Percentiles rank a stretch among this genome's conserved stretches.
These are phyloP conservation scores for Salmo trutta DNA, from an alignment of 2,797 vertebrate species.

Conservation along the genomic window DNA sequence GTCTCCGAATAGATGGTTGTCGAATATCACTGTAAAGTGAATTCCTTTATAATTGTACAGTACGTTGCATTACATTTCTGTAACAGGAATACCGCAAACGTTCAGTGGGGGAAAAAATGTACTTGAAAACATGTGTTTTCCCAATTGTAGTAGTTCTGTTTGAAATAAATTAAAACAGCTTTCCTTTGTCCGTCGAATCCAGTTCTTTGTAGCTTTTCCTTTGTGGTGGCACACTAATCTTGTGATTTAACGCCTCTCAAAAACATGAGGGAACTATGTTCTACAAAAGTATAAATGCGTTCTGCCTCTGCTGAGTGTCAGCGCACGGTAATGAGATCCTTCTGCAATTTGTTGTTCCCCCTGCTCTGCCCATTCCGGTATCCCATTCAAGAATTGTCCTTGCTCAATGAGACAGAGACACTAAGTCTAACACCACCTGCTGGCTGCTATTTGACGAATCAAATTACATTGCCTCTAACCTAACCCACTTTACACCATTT, in stretches of 20 bases:
- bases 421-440: slow-evolving; percentile 51
- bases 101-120: not conserved
- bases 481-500: slow-evolving; percentile 23
- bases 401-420: slow-evolving; percentile 29
- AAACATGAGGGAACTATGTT: not conserved
- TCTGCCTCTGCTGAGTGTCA: slow-evolving; percentile 2
- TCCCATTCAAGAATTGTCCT: slow-evolving; percentile 50
- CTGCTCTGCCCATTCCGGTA: slow-evolving; percentile 54
- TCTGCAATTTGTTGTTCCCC: slow-evolving; percentile 27
- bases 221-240: slow-evolving; percentile 13
- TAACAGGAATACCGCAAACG: not conserved
- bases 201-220: slow-evolving; percentile 21
- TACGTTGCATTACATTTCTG: not conserved
- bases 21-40: slow-evolving; percentile 12
- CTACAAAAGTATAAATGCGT: not conserved
- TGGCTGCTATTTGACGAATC: slow-evolving; percentile 34
- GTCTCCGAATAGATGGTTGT: slow-evolving; percentile 13
- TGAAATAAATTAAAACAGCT: slow-evolving; percentile 55
- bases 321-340: slow-evolving; percentile 3
- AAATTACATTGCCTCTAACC: slow-evolving; percentile 1
- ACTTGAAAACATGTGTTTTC: slow-evolving; percentile 10
- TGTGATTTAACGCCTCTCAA: slow-evolving; percentile 11
- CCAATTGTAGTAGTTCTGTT: slow-evolving; percentile 49
- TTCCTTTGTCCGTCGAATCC: slow-evolving; percentile 64
- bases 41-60: slow-evolving; percentile 4